Conservation (phyloP, 2,113 vertebrate genomes). For the Hemichromis elongatus region DNA sequence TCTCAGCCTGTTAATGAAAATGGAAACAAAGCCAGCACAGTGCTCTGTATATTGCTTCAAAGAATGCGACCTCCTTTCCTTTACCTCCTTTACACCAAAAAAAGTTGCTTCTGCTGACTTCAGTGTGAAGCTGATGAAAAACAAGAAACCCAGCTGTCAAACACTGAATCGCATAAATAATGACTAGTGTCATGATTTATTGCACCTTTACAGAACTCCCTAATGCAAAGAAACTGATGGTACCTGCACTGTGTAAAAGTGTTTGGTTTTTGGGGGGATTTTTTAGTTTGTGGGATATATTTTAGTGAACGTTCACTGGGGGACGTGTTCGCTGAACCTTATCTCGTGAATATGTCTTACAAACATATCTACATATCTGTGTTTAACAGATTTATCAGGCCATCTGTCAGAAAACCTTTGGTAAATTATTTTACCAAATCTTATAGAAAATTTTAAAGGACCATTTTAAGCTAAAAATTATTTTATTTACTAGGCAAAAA, state of each 20-base stretch:
- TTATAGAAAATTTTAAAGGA: fast-evolving
- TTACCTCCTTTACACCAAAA: background rate
- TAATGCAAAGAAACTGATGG: background rate
- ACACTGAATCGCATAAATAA: fast-evolving
- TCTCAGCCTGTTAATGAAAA: fast-evolving
- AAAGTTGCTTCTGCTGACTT: fast-evolving
- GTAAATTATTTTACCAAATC: background rate
- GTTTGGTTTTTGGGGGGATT: fast-evolving
- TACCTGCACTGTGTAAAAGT: background rate
- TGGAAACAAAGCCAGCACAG: background rate
- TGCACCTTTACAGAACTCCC: background rate
- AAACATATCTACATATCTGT: background rate
- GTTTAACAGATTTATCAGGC: background rate
- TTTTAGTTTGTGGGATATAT: background rate
- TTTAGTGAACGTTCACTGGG: background rate
- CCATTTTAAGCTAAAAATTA: background rate
- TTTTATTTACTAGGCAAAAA: fast-evolving
- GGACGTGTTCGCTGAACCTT: fast-evolving
- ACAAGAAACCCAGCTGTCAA: background rate
- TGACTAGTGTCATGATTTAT: background rate
- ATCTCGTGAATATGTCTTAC: background rate
- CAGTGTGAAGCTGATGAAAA: background rate
- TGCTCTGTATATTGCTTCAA: background rate
- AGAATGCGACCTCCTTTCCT: background rate
- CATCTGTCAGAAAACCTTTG: background rate